Base-by-base conservation (phyloP, 2,113 vertebrate genomes). In the Globicephala melas region DNA sequence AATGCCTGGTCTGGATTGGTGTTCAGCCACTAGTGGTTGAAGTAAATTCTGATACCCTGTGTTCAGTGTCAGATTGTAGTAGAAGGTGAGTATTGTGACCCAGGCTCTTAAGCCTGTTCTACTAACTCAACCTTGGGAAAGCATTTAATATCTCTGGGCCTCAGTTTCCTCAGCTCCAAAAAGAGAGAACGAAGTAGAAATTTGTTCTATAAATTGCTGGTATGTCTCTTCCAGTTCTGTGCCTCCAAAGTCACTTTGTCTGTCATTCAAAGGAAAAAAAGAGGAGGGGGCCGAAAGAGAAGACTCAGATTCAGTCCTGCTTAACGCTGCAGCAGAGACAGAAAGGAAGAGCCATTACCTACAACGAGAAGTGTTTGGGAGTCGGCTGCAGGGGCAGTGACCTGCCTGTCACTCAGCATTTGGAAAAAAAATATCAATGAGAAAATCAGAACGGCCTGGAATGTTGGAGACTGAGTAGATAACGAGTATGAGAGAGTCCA, bases 141-240 rank as follows among this genome's bases (percentile, higher is more conserved):
- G 9, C 36, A 50, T 80, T 95, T 96, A 73, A 4, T 81, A 60
- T 63, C 53, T 41, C 14, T 95, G 60, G 25, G 13, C 25, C 73
- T 95, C 38, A 82, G 55, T 96, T 95, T 95, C 31, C 55, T 96
- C 44, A 58, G 28, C 38, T 96, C 38, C 89, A 28, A 25, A 85
- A 93, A 73, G 28, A 89, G n/a, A 53, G 2, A 94, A 53, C 84
- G 74, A 71, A 18, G 5, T 76, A 74, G 62, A 92, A 95, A 73
- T 62, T 82, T 91, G 63, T 31, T 76, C 60, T 76, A 0, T 79
- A 77, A 77, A 44, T 87, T 97, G 85, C 28, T 70, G 9, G 28
- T 68, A n/a, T 93, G 50, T 95, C 31, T 36, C 81, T 95, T 94
- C 18, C 26, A 73, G 55, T 94, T 96, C 36, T 77, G 0, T 94